Evolutionary conservation across 2,888 invertebrate species (phyloP).

Genomic region (Scaptomyza cyrtandrae): DNA sequence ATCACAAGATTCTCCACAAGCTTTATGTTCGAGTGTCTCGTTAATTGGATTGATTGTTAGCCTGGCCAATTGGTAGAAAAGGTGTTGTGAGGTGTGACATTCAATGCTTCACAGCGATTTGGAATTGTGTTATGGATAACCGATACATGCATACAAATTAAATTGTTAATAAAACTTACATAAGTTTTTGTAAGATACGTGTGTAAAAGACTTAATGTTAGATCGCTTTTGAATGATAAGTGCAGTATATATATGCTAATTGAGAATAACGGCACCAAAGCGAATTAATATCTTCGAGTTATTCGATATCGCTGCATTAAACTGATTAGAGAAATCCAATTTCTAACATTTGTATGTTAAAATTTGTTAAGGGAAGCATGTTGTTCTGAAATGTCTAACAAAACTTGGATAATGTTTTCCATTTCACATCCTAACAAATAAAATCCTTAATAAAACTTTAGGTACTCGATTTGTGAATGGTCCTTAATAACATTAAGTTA

Average conservation of each 20-base stretch:
- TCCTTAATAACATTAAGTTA: no score
- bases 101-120: slow-evolving; percentile 11
- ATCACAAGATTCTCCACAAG: slow-evolving; percentile 31
- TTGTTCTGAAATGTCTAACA: no score
- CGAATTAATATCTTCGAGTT: no score
- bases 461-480: no score
- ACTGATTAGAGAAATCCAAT: neutral
- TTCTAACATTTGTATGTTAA: no score
- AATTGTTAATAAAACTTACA: neutral
- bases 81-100: slow-evolving; percentile 6
- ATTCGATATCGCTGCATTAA: no score
- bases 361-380: no score
- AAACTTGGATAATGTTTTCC: no score
- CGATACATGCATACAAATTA: no score
- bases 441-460: no score
- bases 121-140: neutral
- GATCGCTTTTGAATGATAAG: neutral
- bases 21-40: slow-evolving; percentile 13
- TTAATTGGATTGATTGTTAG: slow-evolving; percentile 21
- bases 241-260: neutral
- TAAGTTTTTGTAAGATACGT: neutral
- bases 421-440: no score
- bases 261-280: neutral
- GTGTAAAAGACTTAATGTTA: neutral
- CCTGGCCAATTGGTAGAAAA: slow-evolving; percentile 14